A percentile compares a stretch with the other conserved stretches of the same genome.
Conservation (phyloP, 2,888 invertebrate species). For the Rhogogaster chlorosoma region DNA sequence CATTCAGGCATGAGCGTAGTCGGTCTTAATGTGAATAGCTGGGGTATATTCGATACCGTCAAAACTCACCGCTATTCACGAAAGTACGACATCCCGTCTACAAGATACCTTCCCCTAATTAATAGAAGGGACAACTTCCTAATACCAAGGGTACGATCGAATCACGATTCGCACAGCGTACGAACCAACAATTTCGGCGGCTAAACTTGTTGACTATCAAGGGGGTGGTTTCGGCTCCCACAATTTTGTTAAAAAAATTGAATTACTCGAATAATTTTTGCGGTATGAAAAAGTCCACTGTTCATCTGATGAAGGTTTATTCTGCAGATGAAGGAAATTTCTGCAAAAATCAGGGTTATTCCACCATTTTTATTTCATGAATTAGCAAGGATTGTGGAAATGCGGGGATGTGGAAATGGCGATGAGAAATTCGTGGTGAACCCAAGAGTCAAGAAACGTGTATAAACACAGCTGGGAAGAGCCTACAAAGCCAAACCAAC, state of each 20-base stretch:
- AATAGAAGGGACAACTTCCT: neutral
- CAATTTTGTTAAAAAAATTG: neutral
- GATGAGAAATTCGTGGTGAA: neutral
- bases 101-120: slow-evolving; percentile 19
- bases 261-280: neutral
- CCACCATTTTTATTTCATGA: neutral
- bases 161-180: neutral
- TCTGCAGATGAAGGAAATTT: neutral
- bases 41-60: neutral
- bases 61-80: slow-evolving; percentile 11
- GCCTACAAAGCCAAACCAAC: neutral
- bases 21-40: neutral
- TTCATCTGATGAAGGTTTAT: neutral
- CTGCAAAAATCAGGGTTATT: neutral
- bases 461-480: neutral
- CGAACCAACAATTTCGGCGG: neutral
- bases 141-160: neutral
- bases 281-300: neutral
- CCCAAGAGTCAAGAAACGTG: neutral
- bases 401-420: neutral
- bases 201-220: neutral
- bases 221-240: neutral
- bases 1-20: neutral
- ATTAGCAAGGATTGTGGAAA: too few relatives aligned
- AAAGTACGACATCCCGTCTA: neutral